Base-by-base conservation (phyloP, 2,797 vertebrate genomes). In the Taeniopygia guttata region DNA sequence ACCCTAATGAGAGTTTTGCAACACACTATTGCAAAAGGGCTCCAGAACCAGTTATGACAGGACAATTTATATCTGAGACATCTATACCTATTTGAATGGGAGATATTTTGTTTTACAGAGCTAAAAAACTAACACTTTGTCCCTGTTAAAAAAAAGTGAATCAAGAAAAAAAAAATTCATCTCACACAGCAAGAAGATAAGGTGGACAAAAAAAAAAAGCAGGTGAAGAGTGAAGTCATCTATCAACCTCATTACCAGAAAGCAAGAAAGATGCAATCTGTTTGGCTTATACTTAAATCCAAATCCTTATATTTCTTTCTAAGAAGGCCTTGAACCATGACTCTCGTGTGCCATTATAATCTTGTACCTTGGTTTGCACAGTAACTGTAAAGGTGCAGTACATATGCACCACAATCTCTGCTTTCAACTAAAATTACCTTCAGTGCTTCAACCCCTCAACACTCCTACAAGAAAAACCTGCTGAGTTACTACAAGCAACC, bases 181-280 rank as follows among this genome's bases (percentile, higher is more conserved):
- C 36, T 86, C n/a, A 67, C 5, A 22, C 6, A 78, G 40, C 46
- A 90, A 68, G 43, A 87, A 76, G 27, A 56, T 36, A 90, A 84
- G 20, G 12, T 68, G 38, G 56, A 38, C 69, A 66, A 84, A 91
- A 92, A 91, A 92, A 11, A 90, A 46, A 78, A 88, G 17, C 46
- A 55, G 16, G 18, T 64, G 13, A 76, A 72, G 21, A 72, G 32
- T 62, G 16, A 94, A 83, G 46, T 72, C 38, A 75, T 7, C 2
- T 43, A 77, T 59, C 84, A 89, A 34, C 19, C 34, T 66, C 1
- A 4, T 29, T 52, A 88, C 62, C 86, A 62, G 48, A 91, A 87
- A 92, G 34, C 46, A 92, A 62, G 63, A 58, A 58, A 96, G 45
- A 76, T 56, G 38, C 29, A 59, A 93, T 84, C 73, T 86, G 15